phyloP scores from a whole-genome alignment of 2,113 vertebrate species.

The Theropithecus gelada region DNA sequence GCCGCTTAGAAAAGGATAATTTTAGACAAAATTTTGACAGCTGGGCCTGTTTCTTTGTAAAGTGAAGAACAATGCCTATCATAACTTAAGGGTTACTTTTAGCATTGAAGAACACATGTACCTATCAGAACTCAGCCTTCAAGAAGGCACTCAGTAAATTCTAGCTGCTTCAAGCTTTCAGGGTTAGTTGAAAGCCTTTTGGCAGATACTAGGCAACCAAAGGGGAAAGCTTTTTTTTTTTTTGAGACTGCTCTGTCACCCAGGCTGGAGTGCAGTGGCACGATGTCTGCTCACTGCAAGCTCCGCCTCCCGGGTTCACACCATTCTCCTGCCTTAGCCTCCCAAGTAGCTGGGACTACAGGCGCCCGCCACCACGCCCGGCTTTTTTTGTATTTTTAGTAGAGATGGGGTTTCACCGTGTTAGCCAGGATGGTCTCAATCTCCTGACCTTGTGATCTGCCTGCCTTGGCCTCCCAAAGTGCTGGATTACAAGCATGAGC shows the following conservation, averaged over 20 bases:
- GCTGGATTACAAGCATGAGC: too few species aligned
- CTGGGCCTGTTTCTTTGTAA: neutral
- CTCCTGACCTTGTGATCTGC: too few species aligned
- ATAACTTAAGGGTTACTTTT: neutral
- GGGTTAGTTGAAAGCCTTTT: neutral
- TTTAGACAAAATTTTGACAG: neutral
- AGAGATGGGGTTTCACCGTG: too few species aligned
- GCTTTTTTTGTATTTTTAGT: too few species aligned
- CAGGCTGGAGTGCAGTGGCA: too few species aligned
- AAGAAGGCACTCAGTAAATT: neutral
- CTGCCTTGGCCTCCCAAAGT: too few species aligned
- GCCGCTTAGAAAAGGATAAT: neutral
- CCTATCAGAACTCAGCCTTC: neutral
- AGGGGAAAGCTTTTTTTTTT: neutral
- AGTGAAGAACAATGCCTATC: neutral
- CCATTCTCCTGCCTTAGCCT: too few species aligned
- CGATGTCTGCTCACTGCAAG: too few species aligned
- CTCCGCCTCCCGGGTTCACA: too few species aligned
- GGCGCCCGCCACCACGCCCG: accelerated
- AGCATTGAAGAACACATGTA: neutral
- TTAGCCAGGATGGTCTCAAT: too few species aligned
- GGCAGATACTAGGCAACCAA: neutral
- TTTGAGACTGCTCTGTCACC: too few species aligned
- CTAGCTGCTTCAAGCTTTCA: neutral
- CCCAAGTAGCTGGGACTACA: too few species aligned